Percentiles rank a stretch among this genome's conserved stretches.
Conservation (phyloP, 92 coral and sea anemone species). For the Palythoa heliodiscus region DNA sequence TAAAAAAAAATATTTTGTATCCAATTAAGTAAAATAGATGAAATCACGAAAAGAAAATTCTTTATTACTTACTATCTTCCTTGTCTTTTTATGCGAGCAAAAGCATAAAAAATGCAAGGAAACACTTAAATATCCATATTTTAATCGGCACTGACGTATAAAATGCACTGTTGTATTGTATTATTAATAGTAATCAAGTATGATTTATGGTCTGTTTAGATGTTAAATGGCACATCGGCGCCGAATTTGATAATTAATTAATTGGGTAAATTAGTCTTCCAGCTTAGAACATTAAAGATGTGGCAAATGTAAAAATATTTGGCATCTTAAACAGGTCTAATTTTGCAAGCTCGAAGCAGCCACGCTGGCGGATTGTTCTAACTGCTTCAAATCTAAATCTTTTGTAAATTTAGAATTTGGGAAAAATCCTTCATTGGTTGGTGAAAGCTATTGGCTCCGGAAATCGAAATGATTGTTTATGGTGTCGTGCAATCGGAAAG, state of each 20-base stretch:
- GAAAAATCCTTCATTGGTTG: not conserved
- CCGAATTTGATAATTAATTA: too few species aligned
- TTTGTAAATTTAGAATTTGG: not conserved
- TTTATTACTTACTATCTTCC: not conserved
- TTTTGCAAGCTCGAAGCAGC: too few species aligned
- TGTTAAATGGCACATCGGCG: too few species aligned
- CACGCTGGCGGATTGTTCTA: too few species aligned
- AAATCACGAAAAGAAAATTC: not conserved
- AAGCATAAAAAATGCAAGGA: not conserved
- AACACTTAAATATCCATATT: not conserved
- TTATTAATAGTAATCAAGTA: too few species aligned
- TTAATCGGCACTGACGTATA: not conserved
- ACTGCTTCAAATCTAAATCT: too few species aligned
- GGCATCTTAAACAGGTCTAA: not conserved
- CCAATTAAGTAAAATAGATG: too few species aligned
- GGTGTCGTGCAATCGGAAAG: not conserved
- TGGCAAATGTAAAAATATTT: not conserved
- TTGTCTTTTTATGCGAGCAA: not conserved
- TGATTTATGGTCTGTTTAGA: too few species aligned
- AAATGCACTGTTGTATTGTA: too few species aligned
- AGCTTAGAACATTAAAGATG: too few species aligned
- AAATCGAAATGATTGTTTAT: not conserved
- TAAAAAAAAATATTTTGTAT: not conserved
- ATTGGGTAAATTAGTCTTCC: not conserved
- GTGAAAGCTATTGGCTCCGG: conserved; percentile 1